Evolutionary conservation across 2,888 invertebrate genomes (phyloP).

Genomic region (Dioctria linearis): DNA sequence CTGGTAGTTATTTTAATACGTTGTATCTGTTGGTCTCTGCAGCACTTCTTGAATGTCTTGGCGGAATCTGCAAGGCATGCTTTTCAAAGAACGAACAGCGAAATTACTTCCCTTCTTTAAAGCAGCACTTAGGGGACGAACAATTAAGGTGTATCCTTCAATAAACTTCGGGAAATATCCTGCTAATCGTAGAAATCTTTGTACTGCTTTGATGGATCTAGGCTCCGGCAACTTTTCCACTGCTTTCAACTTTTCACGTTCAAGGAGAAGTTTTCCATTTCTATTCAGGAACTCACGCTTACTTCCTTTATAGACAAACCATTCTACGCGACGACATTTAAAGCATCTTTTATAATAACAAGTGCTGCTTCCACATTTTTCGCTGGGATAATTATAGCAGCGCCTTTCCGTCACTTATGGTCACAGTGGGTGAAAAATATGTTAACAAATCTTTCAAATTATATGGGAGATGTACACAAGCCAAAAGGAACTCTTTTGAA

Average conservation of each 20-base stretch:
- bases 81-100: background rate
- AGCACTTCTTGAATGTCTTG: background rate
- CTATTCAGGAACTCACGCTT: background rate
- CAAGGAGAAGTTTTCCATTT: background rate
- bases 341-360: background rate
- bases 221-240: background rate
- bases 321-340: background rate
- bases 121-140: background rate
- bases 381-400: background rate
- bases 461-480: constrained; percentile 2
- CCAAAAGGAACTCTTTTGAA: constrained; percentile 19
- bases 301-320: constrained; percentile 11
- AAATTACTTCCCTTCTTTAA: background rate
- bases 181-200: constrained; percentile 1
- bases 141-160: background rate
- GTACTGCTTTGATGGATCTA: background rate
- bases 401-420: background rate
- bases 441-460: constrained; percentile 2
- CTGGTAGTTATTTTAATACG: background rate
- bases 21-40: background rate
- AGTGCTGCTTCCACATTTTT: constrained; percentile 5
- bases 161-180: background rate
- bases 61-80: background rate
- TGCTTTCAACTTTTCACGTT: constrained; percentile 3
- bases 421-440: background rate